Evolutionary conservation across 2,797 vertebrate species (phyloP).

Genomic region (Sebastes kiyomatsui): DNA sequence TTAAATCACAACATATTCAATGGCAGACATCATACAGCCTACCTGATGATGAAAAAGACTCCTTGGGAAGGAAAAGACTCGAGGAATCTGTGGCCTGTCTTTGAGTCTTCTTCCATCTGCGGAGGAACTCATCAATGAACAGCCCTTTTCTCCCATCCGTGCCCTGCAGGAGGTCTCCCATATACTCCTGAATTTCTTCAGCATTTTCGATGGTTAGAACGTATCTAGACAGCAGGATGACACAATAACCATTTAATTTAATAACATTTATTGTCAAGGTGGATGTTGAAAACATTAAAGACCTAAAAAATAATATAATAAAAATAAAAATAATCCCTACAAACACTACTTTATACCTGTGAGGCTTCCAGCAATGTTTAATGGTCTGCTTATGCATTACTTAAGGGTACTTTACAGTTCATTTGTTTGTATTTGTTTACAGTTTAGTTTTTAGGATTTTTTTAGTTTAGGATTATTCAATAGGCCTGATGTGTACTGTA

Average conservation of each 20-base stretch:
- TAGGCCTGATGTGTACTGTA: not conserved
- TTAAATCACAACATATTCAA: not conserved
- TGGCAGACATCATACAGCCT: not conserved
- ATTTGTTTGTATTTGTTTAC: too few species aligned
- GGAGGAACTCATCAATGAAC: conserved; percentile 91
- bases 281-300: not conserved
- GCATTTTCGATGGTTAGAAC: conserved; percentile 90
- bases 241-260: not conserved
- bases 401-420: not conserved
- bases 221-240: conserved; percentile 80
- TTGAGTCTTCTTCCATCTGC: conserved; percentile 83
- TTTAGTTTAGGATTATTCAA: not conserved
- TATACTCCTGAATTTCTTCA: conserved; percentile 94
- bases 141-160: conserved; percentile 86
- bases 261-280: not conserved
- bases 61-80: conserved; percentile 74
- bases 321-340: not conserved
- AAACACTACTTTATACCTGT: too few species aligned
- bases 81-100: conserved; percentile 67
- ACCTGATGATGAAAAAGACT: conserved; percentile 66
- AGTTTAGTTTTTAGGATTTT: not conserved
- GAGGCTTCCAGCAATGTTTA: not conserved
- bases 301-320: not conserved
- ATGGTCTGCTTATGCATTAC: not conserved
- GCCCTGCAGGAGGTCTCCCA: conserved; percentile 92